These are phyloP conservation scores for Coendou prehensilis DNA, from an alignment of 2,797 vertebrate species.

Conservation along the genomic window DNA sequence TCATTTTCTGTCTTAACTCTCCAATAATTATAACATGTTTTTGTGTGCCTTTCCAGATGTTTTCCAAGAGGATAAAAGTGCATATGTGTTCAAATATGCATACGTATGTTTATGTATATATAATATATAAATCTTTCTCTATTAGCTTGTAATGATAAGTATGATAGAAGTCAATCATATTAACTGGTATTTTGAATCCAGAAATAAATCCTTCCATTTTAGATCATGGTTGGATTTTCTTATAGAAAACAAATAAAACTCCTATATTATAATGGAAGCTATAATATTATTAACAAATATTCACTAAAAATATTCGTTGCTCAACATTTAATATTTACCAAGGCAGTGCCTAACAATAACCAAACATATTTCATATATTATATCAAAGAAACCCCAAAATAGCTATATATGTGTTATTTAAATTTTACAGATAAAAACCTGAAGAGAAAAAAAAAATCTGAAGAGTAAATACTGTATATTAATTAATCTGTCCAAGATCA, in stretches of 20 bases:
- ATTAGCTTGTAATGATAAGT: neutral
- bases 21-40: constrained; percentile 19
- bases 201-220: constrained; percentile 29
- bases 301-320: neutral
- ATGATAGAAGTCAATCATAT: neutral
- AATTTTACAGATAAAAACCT: constrained; percentile 44
- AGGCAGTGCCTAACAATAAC: neutral
- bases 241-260: neutral
- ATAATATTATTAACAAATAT: neutral
- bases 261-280: neutral
- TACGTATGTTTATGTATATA: neutral
- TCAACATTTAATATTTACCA: neutral
- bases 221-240: neutral
- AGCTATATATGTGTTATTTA: neutral
- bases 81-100: neutral
- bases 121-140: neutral
- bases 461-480: constrained; percentile 10
- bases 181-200: neutral
- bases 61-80: neutral
- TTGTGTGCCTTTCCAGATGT: neutral
- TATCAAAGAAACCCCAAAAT: neutral
- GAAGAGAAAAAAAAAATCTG: neutral
- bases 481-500: neutral
- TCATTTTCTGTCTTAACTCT: constrained; percentile 9
- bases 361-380: neutral